Evolutionary conservation across 2,888 invertebrate species (phyloP).

Genomic region (Fissipunctia ypsillon): DNA sequence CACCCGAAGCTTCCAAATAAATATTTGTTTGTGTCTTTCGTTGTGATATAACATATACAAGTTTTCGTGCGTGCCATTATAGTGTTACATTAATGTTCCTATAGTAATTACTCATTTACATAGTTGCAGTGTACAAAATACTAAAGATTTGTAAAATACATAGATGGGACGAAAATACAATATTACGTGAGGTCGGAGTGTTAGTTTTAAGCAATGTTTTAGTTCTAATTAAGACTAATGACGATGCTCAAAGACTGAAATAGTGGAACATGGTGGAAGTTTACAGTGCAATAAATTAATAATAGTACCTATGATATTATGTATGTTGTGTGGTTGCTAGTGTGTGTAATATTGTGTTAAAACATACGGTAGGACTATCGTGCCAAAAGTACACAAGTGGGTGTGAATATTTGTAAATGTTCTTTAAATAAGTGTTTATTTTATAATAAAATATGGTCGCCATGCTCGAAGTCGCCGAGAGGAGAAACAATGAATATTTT

Average conservation of each 20-base stretch:
- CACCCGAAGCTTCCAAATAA: conserved; percentile 38
- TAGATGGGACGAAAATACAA: conserved; percentile 51
- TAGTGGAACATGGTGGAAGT: conserved; percentile 37
- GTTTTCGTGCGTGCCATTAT: conserved; percentile 24
- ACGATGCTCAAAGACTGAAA: conserved; percentile 55
- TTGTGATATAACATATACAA: conserved; percentile 53
- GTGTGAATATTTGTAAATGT: conserved; percentile 76
- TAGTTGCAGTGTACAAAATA: not conserved
- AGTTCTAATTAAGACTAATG: conserved; percentile 41
- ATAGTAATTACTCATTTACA: not conserved
- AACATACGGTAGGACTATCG: conserved; percentile 62
- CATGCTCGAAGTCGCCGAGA: conserved; percentile 80
- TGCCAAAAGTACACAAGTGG: conserved; percentile 77
- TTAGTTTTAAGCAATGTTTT: conserved; percentile 46
- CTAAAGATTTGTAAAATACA: conserved; percentile 27
- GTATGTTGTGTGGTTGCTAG: conserved; percentile 33
- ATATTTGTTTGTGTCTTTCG: conserved; percentile 56
- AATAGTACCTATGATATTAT: conserved; percentile 43
- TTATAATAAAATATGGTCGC: conserved; percentile 78
- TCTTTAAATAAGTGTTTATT: conserved; percentile 77
- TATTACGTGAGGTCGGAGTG: conserved; percentile 56
- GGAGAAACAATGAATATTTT: conserved; percentile 84
- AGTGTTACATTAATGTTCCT: conserved; percentile 13
- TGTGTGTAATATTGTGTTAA: conserved; percentile 65
- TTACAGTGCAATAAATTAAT: conserved; percentile 60